A percentile compares a stretch with the other conserved stretches of the same genome.
phyloP scores from a whole-genome alignment of 2,113 vertebrate genomes.

The Eurypyga helias region DNA sequence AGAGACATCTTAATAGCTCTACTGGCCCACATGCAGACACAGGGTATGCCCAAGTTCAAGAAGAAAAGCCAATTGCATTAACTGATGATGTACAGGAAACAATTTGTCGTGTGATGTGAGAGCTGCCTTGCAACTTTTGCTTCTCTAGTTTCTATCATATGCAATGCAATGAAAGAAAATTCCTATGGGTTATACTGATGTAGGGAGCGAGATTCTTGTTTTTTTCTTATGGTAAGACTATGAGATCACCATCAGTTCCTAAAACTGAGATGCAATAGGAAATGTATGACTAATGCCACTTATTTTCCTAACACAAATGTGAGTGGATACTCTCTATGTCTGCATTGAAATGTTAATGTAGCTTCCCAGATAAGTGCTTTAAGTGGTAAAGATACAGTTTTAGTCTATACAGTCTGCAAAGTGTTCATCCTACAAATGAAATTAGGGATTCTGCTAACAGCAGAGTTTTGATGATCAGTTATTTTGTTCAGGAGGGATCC shows the following conservation, averaged over 20 bases:
- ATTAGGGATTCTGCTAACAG: background rate
- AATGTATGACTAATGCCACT: background rate
- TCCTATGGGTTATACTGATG: background rate
- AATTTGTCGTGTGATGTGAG: background rate
- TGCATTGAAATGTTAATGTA: background rate
- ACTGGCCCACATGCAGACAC: background rate
- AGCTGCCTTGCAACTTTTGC: background rate
- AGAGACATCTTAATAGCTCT: conserved; percentile 15
- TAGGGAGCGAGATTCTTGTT: background rate
- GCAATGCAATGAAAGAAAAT: background rate
- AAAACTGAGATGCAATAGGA: background rate
- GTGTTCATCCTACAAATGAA: background rate
- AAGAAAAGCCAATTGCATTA: background rate
- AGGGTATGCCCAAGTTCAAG: background rate
- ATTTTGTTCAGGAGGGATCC: background rate
- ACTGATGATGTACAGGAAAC: background rate
- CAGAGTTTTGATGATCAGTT: background rate
- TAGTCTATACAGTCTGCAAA: background rate
- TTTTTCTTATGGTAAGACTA: background rate
- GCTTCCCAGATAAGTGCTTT: background rate
- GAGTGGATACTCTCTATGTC: background rate
- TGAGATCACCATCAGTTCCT: background rate
- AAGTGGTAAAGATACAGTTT: background rate
- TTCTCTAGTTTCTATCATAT: background rate
- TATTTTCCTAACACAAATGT: background rate